These are phyloP conservation scores for Bombus superbus DNA, from an alignment of 1,140 invertebrate genomes.

Conservation along the genomic window DNA sequence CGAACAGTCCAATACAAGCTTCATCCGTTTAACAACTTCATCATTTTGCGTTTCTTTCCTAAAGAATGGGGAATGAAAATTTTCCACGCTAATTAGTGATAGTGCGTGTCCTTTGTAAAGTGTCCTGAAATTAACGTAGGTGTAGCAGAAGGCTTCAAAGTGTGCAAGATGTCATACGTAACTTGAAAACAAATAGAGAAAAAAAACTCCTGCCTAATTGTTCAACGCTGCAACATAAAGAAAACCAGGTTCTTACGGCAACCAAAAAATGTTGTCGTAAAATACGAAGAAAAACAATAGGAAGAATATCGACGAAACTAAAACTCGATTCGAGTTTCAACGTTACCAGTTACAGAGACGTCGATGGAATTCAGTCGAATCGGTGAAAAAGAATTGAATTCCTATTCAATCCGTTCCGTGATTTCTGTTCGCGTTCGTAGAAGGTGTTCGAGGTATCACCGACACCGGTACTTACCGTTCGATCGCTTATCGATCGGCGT, in stretches of 20 bases:
- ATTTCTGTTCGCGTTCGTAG: constrained; percentile 12
- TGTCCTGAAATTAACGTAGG: neutral
- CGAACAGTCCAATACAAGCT: too few relatives aligned
- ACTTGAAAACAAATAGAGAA: neutral
- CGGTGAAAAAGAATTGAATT: neutral
- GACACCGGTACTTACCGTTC: constrained; percentile 45
- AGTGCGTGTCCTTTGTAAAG: neutral
- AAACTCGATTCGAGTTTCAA: neutral
- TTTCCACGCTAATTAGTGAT: neutral
- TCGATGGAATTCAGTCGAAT: constrained; percentile 8
- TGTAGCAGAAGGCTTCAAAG: too few relatives aligned
- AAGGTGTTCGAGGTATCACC: constrained; percentile 40
- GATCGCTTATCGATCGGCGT: constrained; percentile 53
- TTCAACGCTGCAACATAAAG: too few relatives aligned
- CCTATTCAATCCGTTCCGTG: constrained; percentile 31
- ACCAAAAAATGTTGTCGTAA: accelerated
- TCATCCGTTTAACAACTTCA: neutral
- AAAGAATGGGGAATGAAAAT: neutral
- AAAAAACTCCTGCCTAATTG: too few relatives aligned
- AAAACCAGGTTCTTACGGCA: neutral
- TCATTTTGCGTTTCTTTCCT: neutral
- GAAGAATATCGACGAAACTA: neutral
- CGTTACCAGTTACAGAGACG: neutral
- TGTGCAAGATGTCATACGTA: neutral
- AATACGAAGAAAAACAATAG: neutral